Base-by-base conservation (phyloP, 2,113 vertebrate species). In the Elgaria multicarinata region DNA sequence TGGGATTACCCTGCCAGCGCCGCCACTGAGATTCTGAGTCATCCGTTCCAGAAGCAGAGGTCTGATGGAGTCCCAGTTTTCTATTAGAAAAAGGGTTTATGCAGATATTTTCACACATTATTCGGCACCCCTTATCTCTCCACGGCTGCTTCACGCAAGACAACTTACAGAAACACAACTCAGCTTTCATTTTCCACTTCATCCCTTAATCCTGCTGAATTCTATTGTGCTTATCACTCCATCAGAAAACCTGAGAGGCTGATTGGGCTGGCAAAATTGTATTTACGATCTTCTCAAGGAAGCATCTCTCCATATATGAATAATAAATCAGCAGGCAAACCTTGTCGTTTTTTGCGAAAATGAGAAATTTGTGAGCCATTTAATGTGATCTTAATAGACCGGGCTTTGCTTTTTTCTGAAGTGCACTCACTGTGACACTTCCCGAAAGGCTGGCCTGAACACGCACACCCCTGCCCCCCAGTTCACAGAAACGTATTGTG, bases 301-400 rank as follows among this genome's bases (percentile, higher is more conserved):
- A 95, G 86, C 77, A 86, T 92, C 50, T 94, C 81, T 93, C 91
- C 88, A n/a, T 2, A 20, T 85, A 93, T 85, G 62, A 96, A 94
- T 96, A 93, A 93, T 94, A 95, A 96, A 93, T 94, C 92, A 94
- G 90, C 58, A 94, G 85, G 72, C 62, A 94, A 92, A 89, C 62
- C 81, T 89, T 92, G 92, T 92, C 89, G 92, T 42, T 91, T 92
- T 91, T 90, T 85, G 88, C 90, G 91, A 91, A 95, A 96, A 95
- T 92, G 79, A 86, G 58, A 95, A 96, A 80, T 94, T 84, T 92
- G 87, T 94, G 94, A 96, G 90, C 89, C 92, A 92, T 96, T 95
- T 96, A 94, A 96, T 94, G 88, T 44, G 93, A 95, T 90, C 93
- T 95, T 95, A 95, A 93, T 81, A 95, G 87, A 91, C 22, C 5